phyloP scores from a whole-genome alignment of 2,113 vertebrate species.

The Furnarius figulus region DNA sequence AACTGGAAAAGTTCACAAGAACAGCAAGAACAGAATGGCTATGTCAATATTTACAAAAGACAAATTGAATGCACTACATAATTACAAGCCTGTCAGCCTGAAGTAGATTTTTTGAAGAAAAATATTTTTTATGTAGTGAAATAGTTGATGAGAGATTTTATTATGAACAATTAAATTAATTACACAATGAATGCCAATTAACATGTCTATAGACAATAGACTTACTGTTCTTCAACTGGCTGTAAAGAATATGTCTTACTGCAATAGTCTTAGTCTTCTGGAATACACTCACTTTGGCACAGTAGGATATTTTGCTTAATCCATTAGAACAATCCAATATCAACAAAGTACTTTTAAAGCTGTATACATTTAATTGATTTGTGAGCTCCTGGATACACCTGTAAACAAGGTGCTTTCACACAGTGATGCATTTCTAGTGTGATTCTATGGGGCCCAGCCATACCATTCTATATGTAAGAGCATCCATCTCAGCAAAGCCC shows the following conservation, averaged over 20 bases:
- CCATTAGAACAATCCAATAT: neutral
- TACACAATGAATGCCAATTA: neutral
- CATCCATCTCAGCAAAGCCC: neutral
- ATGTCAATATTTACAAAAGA: slow-evolving; percentile 27
- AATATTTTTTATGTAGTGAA: neutral
- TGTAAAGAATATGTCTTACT: neutral
- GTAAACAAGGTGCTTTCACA: neutral
- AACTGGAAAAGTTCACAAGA: neutral
- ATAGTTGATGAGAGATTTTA: neutral
- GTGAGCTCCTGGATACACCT: neutral
- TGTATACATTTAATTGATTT: neutral
- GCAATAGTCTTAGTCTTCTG: neutral
- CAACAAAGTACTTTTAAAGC: neutral
- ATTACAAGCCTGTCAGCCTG: neutral
- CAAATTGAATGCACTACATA: neutral
- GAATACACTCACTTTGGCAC: neutral
- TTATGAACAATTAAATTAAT: neutral
- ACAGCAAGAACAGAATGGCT: neutral
- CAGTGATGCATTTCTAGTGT: neutral
- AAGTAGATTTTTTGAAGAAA: neutral
- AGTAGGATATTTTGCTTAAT: neutral
- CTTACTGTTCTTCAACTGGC: neutral
- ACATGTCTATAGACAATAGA: neutral
- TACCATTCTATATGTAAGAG: neutral
- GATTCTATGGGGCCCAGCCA: neutral